Percentiles rank a stretch among this genome's conserved stretches.
Conservation (phyloP, 2,888 invertebrate species). For the Thumatha senex region DNA sequence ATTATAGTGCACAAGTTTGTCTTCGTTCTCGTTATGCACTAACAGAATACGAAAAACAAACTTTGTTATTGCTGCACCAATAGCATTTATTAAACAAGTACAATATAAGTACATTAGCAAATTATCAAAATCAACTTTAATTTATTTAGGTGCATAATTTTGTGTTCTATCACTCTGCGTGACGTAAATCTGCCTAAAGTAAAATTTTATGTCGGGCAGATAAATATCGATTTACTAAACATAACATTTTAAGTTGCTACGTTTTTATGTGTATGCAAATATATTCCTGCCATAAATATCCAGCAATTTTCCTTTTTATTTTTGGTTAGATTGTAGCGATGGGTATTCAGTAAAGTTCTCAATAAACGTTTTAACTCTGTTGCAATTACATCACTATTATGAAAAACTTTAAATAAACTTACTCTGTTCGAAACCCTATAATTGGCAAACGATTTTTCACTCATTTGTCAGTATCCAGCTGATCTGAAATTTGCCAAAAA, state of each 20-base stretch:
- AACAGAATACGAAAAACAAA: conserved; percentile 56
- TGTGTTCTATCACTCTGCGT: too few relatives aligned
- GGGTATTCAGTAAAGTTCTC: too few relatives aligned
- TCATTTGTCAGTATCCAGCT: too few relatives aligned
- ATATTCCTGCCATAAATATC: not conserved
- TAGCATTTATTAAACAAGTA: conserved; percentile 27
- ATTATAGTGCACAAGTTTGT: conserved; percentile 71
- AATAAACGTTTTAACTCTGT: too few relatives aligned
- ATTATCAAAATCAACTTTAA: not conserved
- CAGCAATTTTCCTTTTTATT: not conserved
- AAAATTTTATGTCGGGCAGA: not conserved
- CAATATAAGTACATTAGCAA: conserved; percentile 5
- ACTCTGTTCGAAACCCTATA: too few relatives aligned
- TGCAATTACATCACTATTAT: too few relatives aligned
- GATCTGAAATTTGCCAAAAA: too few relatives aligned
- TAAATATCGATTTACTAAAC: not conserved
- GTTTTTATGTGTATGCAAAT: not conserved
- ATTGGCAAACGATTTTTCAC: too few relatives aligned
- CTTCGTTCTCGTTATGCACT: conserved; percentile 55
- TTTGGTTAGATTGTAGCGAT: not conserved
- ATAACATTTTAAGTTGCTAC: not conserved
- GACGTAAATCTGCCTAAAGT: not conserved
- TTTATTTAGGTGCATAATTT: too few relatives aligned
- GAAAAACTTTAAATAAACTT: too few relatives aligned
- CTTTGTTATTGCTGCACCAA: conserved; percentile 49